Base-by-base conservation (phyloP, 2,113 vertebrate genomes). In the Phoxinus phoxinus region DNA sequence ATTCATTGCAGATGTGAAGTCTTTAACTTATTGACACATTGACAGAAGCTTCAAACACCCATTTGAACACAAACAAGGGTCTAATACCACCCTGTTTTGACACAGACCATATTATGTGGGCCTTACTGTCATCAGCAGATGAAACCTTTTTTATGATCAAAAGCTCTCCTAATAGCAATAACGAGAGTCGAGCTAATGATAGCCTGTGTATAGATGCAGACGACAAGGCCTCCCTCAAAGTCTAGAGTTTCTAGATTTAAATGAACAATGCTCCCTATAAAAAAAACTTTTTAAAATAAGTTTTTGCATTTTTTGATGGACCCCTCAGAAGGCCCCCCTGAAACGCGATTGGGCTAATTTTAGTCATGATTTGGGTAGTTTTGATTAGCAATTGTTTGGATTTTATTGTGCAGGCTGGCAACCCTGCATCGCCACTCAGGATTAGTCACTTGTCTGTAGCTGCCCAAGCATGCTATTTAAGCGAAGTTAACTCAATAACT, bases 1-100 rank as follows among this genome's bases (percentile, higher is more conserved):
- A 72, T 17, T 53, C 48, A 56, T 46, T 72, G 46, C 65, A 72
- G 30, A 72, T 17, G 46, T 53, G 76, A 35, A 11, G 81, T 48
- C 23, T 19, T 37, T 53, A 83, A 83, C 21, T 71, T 48, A 25
- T 72, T 72, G 81, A 82, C 80, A 69, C 44, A 9, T 82, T 32
- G 61, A 46, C 79, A 51, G 37, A 65, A 81, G 19, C 37, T 51
- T 81, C 41, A 51, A 67, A 79, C 76, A 79, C 51, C 46, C 30
- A 77, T 59, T n/a, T 41, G 32, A 11, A 41, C 9, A 15, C 53
- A 79, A 56, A 59, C 53, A 61, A 21, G 48, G 74, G 74, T 27
- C 23, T 74, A 74, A 74, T 3, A 46, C 71, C 37, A 46, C 41
- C 41, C 23, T 46, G 71, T 46, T 74, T 74, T 46, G 46, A 56